Base-by-base conservation (phyloP, 2,888 invertebrate species). In the Hirtodrosophila cameraria region DNA sequence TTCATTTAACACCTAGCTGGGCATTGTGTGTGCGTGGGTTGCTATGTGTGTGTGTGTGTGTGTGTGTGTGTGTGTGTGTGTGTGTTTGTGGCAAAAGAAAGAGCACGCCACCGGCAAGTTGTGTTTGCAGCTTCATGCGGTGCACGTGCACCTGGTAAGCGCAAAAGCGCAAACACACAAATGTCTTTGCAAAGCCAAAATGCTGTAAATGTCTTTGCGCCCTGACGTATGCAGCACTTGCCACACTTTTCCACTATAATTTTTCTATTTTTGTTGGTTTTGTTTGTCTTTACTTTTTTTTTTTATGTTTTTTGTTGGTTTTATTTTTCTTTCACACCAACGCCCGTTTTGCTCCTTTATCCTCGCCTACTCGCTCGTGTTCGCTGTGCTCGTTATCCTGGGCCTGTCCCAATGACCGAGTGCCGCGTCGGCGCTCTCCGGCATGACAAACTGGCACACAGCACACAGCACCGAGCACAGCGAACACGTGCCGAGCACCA, bases 361-460 rank as follows among this genome's bases (percentile, higher is more conserved):
- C 6, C 18, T 18, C 18, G 18, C 18, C 3, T 18, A 6, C 2
- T 1, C 39, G 28, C 49, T 41, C 39, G 36, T 36, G 53, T 27
- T 11, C 36, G 27, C 23, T 33, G 27, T 23, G 45, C 63, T 66
- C 55, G 54, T 52, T 63, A 63, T 71, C 71, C 75, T 79, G 83
- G 75, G 83, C 86, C 86, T 80, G 86, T 88, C 87, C 86, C 86
- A 87, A 88, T 87, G 88, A 87, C 86, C 88, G 86, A 87, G 74
- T 82, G 64, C 55, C 70, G 65, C 49, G 50, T 20, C 50, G 18
- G 31, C 43, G 16, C 30, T 38, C 38, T 27, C 12, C 27, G n/a
- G 39, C 9, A 15, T 31, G 23, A 41, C 35, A 74, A 74, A 74
- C 16, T 74, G 78, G 78, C 74, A 77, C 81, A 81, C 15, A n/a